Evolutionary conservation across 2,113 vertebrate genomes (phyloP), one percentile per base, ranked within the genome.

Genomic region (Spea multiplicata): DNA sequence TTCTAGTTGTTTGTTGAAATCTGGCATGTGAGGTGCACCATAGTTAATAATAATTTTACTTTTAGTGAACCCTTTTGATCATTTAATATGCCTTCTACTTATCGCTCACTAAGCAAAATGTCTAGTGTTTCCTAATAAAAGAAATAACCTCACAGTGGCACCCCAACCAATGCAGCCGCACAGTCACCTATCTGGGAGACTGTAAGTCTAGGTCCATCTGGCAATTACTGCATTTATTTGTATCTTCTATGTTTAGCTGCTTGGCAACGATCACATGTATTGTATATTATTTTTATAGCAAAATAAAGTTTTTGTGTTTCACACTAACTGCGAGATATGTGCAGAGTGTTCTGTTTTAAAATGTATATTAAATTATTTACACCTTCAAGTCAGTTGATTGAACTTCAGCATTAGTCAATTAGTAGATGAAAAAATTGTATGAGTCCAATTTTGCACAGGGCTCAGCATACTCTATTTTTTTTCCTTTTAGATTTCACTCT

Each of bases 341-440:
- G 10, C 12, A 13, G 10, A 12, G 4, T 59, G 50, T 13, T 48
- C 52, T 53, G 17, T 68, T 59, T 76, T 66, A 30, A 76, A 76
- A 68, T 65, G 74, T 76, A 55, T 90, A 91, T 91, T 93, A 92
- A 96, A 97, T 97, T 97, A 97, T 98, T 98, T 96, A 97, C 95
- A 97, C 94, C 95, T 96, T 94, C 92, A 94, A 95, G 94, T 94
- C 94, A 94, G 91, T 90, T 95, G 91, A 94, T 94, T 96, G 95
- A 97, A 96, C 94, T 93, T 91, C 92, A 91, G 94, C 94, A 96
- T 98, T 95, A 96, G 95, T 97, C 96, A 99, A 99, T 99, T 99
- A 99, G 94, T 94, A 95, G 97, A 99, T 98, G 95, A 95, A 95
- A 97, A 97, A 96, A 95, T 95, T 92, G 95, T 96, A 94, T 96